Evolutionary conservation across 2,797 vertebrate species (phyloP), one percentile per base, ranked within the genome.

Genomic region (Euthynnus affinis): DNA sequence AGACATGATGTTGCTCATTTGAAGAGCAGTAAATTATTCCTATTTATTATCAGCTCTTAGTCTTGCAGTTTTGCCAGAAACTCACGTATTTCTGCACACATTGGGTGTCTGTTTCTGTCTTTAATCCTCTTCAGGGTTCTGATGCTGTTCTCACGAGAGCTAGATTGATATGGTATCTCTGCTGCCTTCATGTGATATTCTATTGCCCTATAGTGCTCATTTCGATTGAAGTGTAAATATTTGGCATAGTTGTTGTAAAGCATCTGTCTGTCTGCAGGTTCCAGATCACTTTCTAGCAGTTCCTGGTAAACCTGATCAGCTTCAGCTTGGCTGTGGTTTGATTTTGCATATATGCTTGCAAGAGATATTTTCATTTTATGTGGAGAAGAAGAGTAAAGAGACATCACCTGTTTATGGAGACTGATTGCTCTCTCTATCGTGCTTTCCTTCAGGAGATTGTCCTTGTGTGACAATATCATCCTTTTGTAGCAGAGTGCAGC

Each of bases 131-230:
- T 25, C 70, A 94, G 87, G 5, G 10, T 67, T 1, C 29, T 29
- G 49, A 91, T 66, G 86, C 92, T 94, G 48, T 71, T 64, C 2
- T 18, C 7, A 0, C 79, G 55, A 25, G 18, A 68, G 9, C 1
- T 4, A 1, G 80, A 80, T 0, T 37, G 46, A 0, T 76, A 1
- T 0, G 20, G 77, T 22, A 94, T 89, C 9, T 52, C 81, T 29
- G 89, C 90, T 2, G 87, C 84, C 60, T 13, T 90, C 89, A 88
- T 94, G 83, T 91, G 63, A 37, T 87, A 92, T 4, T 74, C 7
- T 0, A 90, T 83, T 0, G 92, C 74, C 69, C 17, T 44, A 32
- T 86, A 17, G 13, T 0, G 9, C 4, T 90, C 64, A 7, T 67
- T 37, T 3, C 22, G 44, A 0, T 20, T 3, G 1, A 14, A 71